Evolutionary conservation across 30 jellyfish, hydroid and myxozoan genomes (phyloP).

Genomic region (Euphysa ruthae): DNA sequence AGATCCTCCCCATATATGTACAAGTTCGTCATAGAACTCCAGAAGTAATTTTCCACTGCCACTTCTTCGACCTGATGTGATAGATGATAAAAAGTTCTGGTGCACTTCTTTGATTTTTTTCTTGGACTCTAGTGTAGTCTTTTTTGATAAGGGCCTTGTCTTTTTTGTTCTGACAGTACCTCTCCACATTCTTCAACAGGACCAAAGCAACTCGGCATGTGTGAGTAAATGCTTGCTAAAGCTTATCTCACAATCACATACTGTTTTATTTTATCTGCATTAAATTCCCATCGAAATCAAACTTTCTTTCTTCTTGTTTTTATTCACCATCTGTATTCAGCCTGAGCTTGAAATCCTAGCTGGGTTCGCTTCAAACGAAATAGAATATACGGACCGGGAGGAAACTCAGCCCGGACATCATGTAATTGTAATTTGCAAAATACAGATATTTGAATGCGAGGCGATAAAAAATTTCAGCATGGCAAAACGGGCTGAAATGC

Average conservation of each 20-base stretch:
- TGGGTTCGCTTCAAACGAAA: too few relatives aligned
- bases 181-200: slow-evolving; percentile 14
- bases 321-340: too few relatives aligned
- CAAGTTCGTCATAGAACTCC: slow-evolving; percentile 16
- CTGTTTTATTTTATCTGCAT: slow-evolving; percentile 26
- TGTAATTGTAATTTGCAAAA: too few relatives aligned
- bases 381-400: too few relatives aligned
- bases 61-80: slow-evolving; percentile 45
- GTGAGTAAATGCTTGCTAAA: slow-evolving; percentile 27
- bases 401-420: too few relatives aligned
- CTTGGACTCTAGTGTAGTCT: slow-evolving; percentile 40
- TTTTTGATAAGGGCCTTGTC: slow-evolving; percentile 8
- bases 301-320: too few relatives aligned
- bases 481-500: too few relatives aligned
- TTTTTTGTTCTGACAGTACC: slow-evolving; percentile 9
- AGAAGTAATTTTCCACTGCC: slow-evolving; percentile 26
- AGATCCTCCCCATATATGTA: slow-evolving; percentile 27
- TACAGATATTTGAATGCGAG: too few relatives aligned
- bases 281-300: too few relatives aligned
- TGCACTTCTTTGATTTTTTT: slow-evolving; percentile 41
- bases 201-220: slow-evolving; percentile 35
- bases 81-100: slow-evolving; percentile 38
- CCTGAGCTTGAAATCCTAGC: too few relatives aligned
- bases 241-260: slow-evolving; percentile 33
- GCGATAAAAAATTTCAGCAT: too few relatives aligned